Percentiles rank a stretch among this genome's conserved stretches.
These are phyloP conservation scores for Saturnia japonica DNA, from an alignment of 2,888 invertebrate species.

Conservation along the genomic window DNA sequence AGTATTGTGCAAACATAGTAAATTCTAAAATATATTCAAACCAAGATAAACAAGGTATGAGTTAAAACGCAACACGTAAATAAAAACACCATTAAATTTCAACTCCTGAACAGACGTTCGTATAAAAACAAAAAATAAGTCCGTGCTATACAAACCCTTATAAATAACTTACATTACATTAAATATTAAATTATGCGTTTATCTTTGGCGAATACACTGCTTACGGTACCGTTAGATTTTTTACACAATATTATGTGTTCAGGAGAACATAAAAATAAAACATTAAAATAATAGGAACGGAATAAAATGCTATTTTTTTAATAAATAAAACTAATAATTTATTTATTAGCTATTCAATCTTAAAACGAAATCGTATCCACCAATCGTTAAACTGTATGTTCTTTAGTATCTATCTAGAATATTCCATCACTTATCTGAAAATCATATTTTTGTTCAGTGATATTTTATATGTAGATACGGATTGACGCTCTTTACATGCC, in stretches of 20 bases:
- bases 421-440: neutral
- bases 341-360: neutral
- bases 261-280: slow-evolving; percentile 1
- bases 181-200: slow-evolving; percentile 73
- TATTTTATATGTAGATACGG: no score
- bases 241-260: slow-evolving; percentile 36
- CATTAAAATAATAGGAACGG: slow-evolving; percentile 25
- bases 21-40: neutral
- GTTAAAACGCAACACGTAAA: neutral
- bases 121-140: slow-evolving; percentile 18
- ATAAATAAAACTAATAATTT: neutral
- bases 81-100: neutral
- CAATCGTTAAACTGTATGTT: neutral
- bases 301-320: slow-evolving; percentile 8
- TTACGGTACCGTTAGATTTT: slow-evolving; percentile 60
- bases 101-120: slow-evolving; percentile 10
- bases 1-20: neutral
- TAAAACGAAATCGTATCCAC: neutral
- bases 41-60: neutral
- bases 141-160: slow-evolving; percentile 43
- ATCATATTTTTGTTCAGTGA: no score
- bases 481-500: no score
- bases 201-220: slow-evolving; percentile 81
- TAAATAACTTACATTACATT: slow-evolving; percentile 50
- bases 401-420: neutral